Base-by-base conservation (phyloP, 2,113 vertebrate species). In the Sula dactylatra region DNA sequence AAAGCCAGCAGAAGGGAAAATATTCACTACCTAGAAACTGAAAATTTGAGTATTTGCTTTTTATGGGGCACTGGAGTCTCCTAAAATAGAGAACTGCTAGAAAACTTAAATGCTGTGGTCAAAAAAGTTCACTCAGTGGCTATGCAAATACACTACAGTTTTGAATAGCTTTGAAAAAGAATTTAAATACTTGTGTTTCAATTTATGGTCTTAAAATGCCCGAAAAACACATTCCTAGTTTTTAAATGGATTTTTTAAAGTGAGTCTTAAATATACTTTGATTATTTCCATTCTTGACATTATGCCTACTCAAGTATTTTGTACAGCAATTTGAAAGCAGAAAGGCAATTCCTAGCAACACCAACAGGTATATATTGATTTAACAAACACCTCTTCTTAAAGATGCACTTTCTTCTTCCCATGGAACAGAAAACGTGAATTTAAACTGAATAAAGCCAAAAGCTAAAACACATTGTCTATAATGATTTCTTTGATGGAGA, bases 51-150 rank as follows among this genome's bases (percentile, higher is more conserved):
- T 98, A 98, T 98, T 98, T 97, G 96, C 93, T 97, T 98, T 99
- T 99, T 98, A 99, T 98, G 97, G 97, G 98, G 98, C 99, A 98
- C 97, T 91, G 85, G 99, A 99, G 98, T 95, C 98, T 98, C 98
- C 98, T 99, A 98, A 99, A 99, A 98, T 93, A 97, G 92, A 97
- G 96, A 98, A 97, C 98, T 98, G 98, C 98, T 98, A 94, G 98
- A 98, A 98, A 98, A 98, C 98, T 98, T 98, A 98, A 98, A 98
- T 95, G 95, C 83, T 95, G 97, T 97, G 97, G 95, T 96, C 78
- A 89, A 98, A 97, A 94, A 96, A 97, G 98, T 97, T 98, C 96
- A 94, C 96, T 95, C 78, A 65, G 92, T 96, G 96, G 95, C 96
- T 97, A 97, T 94, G 97, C 97, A 98, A 98, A 98, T 97, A 94